Evolutionary conservation across 1,140 invertebrate species (phyloP), one percentile per base, ranked within the genome.

Genomic region (Trichomalopsis sarcophagae): DNA sequence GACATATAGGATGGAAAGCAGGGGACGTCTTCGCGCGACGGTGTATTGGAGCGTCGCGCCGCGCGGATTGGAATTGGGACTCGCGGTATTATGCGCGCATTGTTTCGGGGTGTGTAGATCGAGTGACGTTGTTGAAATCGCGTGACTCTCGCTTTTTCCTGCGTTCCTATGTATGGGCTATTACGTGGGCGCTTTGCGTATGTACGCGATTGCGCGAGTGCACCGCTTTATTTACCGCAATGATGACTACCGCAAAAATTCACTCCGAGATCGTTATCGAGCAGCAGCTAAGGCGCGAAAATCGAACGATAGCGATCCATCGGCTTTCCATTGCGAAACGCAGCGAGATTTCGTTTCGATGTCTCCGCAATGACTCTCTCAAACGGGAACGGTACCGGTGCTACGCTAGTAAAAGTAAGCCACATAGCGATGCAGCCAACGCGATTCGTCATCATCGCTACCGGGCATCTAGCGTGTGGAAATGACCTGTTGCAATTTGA

Each of bases 401-500:
- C 27, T 27, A 27, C 27, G 27, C 27, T 27, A 27, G 27, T 27
- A 27, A 27, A 27, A 27, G 27, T 27, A 27, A 1, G 27, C 1
- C 27, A 27, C 27, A 27, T 27, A 27, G 27, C 27, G 27, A 27
- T 27, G 27, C 27, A 27, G 27, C 27, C 27, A 1, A 62, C 17
- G 55, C 55, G 55, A 1, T 62, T 62, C 55, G 14, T 62, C 55
- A 62, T n/a, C 17, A 17, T 44, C 6, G 17, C 6, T 3, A 1
- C 13, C 17, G 55, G 40, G 10, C 7, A 9, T 44, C 40, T 44
- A 9, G 40, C 40, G 40, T 44, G 40, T 44, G 7, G 40, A 44
- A 62, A 62, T 7, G 55, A 21, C 21, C 55, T 75, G 73, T 75
- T 75, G 73, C 36, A 75, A 75, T 36, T 75, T n/a, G 36, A 44